Conservation (phyloP, 2,113 vertebrate species). For the Promerops cafer region DNA sequence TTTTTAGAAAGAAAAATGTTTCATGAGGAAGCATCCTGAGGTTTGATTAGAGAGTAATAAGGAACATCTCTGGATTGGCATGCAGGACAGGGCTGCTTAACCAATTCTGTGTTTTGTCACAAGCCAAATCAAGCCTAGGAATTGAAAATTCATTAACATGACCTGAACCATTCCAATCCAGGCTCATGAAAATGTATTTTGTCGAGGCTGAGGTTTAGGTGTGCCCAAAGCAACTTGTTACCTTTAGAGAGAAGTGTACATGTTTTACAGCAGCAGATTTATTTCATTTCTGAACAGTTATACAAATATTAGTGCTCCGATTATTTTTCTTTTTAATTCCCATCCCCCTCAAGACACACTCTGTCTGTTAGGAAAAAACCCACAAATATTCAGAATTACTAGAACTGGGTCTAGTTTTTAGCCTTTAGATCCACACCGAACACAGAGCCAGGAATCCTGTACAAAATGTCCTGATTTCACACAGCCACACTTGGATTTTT, state of each 20-base stretch:
- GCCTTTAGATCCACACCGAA: neutral
- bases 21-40: neutral
- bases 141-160: neutral
- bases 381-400: neutral
- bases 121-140: neutral
- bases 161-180: neutral
- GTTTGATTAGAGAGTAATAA: neutral
- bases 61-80: neutral
- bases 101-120: neutral
- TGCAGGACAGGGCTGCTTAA: neutral
- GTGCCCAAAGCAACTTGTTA: neutral
- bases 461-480: neutral
- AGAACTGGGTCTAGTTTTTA: neutral
- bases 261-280: neutral
- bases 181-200: neutral
- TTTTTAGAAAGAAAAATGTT: neutral
- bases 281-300: neutral
- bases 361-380: neutral
- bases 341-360: neutral
- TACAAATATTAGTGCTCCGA: neutral
- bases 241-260: neutral
- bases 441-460: neutral
- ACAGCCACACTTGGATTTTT: neutral
- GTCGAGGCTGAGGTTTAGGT: neutral
- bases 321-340: neutral